Evolutionary conservation across 2,113 vertebrate genomes (phyloP).

Genomic region (Cnemophilus loriae): DNA sequence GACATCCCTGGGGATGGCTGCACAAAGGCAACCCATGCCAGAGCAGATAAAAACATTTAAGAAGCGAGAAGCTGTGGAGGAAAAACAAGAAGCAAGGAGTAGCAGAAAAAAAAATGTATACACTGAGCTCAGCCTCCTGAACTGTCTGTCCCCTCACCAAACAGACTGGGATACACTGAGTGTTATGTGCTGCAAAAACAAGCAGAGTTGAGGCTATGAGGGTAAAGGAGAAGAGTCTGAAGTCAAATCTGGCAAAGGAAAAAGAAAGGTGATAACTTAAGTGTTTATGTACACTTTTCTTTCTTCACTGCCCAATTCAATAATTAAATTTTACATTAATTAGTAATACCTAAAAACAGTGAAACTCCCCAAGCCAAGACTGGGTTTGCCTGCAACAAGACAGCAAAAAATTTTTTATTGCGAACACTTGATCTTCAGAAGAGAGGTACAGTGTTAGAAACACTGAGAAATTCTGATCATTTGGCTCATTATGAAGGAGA

Average conservation of each 20-base stretch:
- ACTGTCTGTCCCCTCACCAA: background rate
- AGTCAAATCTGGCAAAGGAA: background rate
- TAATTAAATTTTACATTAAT: background rate
- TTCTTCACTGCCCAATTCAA: background rate
- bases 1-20: background rate
- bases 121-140: background rate
- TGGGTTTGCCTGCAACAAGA: background rate
- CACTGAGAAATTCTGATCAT: background rate
- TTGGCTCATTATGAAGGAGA: background rate
- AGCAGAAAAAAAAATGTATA: background rate
- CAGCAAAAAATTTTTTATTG: background rate
- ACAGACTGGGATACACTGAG: background rate
- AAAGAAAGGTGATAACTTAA: background rate
- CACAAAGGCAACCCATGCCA: background rate
- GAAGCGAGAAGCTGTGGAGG: background rate
- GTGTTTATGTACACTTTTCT: background rate
- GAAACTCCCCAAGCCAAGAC: background rate
- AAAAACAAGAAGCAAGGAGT: background rate
- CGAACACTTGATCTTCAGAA: background rate
- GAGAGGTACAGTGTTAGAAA: background rate
- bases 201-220: background rate
- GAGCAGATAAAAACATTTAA: background rate
- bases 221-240: background rate
- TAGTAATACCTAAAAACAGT: background rate
- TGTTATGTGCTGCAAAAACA: fast-evolving